These are phyloP conservation scores for Calcarius ornatus DNA, from an alignment of 2,113 vertebrate species.

Conservation along the genomic window DNA sequence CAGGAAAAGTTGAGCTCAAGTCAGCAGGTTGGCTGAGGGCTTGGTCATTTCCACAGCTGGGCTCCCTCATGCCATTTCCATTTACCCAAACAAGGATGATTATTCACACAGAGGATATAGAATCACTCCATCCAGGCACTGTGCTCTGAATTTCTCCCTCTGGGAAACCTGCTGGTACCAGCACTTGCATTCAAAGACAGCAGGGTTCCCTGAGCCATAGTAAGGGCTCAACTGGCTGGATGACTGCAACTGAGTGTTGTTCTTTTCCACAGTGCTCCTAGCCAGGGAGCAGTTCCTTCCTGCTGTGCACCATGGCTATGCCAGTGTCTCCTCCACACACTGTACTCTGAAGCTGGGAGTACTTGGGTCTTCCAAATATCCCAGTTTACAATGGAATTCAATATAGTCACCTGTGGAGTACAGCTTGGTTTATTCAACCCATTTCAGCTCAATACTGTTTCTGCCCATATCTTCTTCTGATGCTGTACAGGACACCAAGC, in stretches of 20 bases:
- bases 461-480: neutral
- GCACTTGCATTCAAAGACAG: neutral
- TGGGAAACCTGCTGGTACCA: rapidly evolving
- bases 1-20: neutral
- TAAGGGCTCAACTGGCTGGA: rapidly evolving
- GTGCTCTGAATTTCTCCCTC: rapidly evolving
- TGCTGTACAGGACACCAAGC: neutral
- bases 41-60: neutral
- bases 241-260: neutral
- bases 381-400: neutral
- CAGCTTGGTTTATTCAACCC: neutral
- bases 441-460: neutral
- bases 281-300: neutral
- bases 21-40: neutral
- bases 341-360: neutral
- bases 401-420: neutral
- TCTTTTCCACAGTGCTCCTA: rapidly evolving
- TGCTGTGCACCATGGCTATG: neutral
- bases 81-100: rapidly evolving
- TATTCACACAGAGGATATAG: neutral
- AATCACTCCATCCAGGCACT: neutral
- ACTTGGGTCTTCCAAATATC: rapidly evolving
- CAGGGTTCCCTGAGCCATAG: rapidly evolving
- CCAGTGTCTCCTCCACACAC: neutral
- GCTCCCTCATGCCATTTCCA: neutral